A percentile compares a stretch with the other conserved stretches of the same genome.
These are phyloP conservation scores for Plagodis dolabraria DNA, from an alignment of 2,888 invertebrate genomes.

Conservation along the genomic window DNA sequence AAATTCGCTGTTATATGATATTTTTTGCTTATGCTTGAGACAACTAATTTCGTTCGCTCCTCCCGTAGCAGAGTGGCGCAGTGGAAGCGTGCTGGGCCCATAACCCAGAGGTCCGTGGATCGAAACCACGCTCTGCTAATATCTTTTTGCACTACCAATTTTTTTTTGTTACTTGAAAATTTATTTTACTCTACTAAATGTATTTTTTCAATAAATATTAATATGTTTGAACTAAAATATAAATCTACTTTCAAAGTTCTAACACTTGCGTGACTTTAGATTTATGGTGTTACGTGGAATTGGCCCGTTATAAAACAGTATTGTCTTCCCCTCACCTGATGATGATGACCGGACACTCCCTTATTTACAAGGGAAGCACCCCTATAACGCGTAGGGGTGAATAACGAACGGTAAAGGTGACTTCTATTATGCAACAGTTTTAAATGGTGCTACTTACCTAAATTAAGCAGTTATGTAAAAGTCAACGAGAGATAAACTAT, in stretches of 20 bases:
- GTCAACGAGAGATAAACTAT: conserved; percentile 54
- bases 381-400: conserved; percentile 53
- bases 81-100: conserved; percentile 92
- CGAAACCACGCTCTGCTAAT: conserved; percentile 92
- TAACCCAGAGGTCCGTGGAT: conserved; percentile 97
- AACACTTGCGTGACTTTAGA: conserved; percentile 41
- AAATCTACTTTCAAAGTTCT: no score
- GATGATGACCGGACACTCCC: conserved; percentile 73
- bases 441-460: conserved; percentile 16
- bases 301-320: conserved; percentile 58
- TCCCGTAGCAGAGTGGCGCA: conserved; percentile 87
- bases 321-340: conserved; percentile 60
- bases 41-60: conserved; percentile 6
- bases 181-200: no score
- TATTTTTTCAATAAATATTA: no score
- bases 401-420: conserved; percentile 58
- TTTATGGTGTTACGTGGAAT: conserved; percentile 48
- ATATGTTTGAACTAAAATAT: no score
- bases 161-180: background rate
- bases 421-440: conserved; percentile 38
- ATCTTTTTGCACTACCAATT: conserved; percentile 22
- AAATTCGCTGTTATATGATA: background rate
- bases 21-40: background rate
- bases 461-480: conserved; percentile 37
- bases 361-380: conserved; percentile 70